phyloP scores from a whole-genome alignment of 2,797 vertebrate species.

The Morus bassanus region DNA sequence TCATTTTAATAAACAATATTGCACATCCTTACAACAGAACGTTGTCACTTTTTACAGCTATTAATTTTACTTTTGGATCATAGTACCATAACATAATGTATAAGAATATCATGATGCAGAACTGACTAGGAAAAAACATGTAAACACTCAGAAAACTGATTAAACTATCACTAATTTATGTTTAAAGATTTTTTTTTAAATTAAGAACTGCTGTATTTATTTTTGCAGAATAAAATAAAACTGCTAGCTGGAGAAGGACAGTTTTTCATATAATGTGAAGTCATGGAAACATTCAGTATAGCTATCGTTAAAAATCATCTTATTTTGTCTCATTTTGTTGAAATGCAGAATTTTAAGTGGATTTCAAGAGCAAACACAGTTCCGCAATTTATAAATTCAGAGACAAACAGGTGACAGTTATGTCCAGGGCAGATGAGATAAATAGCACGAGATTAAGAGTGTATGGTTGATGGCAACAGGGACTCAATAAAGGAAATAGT shows the following conservation, averaged over 20 bases:
- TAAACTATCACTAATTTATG: slow-evolving; percentile 1
- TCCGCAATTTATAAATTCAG: neutral
- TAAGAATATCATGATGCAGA: neutral
- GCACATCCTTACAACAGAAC: slow-evolving; percentile 26
- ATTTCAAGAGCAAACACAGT: neutral
- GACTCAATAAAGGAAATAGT: neutral
- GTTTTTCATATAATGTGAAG: neutral
- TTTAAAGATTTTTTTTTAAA: neutral
- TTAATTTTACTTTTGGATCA: slow-evolving; percentile 42
- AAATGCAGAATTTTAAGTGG: neutral
- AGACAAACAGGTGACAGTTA: neutral
- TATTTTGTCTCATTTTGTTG: neutral
- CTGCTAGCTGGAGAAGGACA: neutral
- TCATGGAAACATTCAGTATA: neutral
- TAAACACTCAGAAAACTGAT: slow-evolving; percentile 7
- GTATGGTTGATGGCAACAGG: neutral
- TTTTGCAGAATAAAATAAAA: neutral
- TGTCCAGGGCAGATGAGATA: neutral
- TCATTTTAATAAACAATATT: slow-evolving; percentile 49
- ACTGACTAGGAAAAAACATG: neutral
- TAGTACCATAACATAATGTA: neutral
- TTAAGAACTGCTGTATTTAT: neutral
- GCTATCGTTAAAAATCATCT: neutral
- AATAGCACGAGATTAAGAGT: neutral
- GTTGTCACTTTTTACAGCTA: slow-evolving; percentile 54